These are phyloP conservation scores for Dicranocentrus wangi DNA, from an alignment of 2,888 invertebrate species.

Conservation along the genomic window DNA sequence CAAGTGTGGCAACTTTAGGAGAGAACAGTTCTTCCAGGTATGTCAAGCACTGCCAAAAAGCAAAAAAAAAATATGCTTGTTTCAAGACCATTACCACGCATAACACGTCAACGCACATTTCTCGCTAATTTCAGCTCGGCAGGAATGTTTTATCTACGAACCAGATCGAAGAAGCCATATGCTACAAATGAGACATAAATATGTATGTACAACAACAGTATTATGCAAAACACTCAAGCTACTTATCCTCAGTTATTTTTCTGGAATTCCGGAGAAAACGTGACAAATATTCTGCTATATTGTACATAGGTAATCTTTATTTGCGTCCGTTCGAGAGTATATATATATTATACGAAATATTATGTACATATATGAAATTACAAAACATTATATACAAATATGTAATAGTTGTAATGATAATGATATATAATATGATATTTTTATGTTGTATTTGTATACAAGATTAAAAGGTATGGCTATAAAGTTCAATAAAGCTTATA, in stretches of 20 bases:
- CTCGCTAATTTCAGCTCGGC: conserved; percentile 25
- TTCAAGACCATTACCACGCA: neutral
- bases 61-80: neutral
- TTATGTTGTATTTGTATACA: too few species aligned
- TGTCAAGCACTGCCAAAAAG: neutral
- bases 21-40: conserved; percentile 44
- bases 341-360: too few species aligned
- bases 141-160: conserved; percentile 37
- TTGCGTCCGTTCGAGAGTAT: conserved; percentile 26
- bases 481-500: too few species aligned
- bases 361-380: conserved; percentile 51
- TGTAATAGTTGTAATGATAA: too few species aligned
- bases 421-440: too few species aligned
- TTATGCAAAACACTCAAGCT: too few species aligned
- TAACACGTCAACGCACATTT: neutral
- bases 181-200: conserved; percentile 8
- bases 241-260: too few species aligned
- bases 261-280: too few species aligned
- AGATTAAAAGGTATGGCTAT: too few species aligned
- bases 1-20: conserved; percentile 32
- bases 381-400: conserved; percentile 34
- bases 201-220: too few species aligned
- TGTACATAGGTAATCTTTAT: too few species aligned
- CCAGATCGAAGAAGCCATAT: conserved; percentile 32
- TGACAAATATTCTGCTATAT: conserved; percentile 1